Percentiles rank a stretch among this genome's conserved stretches.
These are phyloP conservation scores for Erebia ligea DNA, from an alignment of 2,888 invertebrate genomes.

Conservation along the genomic window DNA sequence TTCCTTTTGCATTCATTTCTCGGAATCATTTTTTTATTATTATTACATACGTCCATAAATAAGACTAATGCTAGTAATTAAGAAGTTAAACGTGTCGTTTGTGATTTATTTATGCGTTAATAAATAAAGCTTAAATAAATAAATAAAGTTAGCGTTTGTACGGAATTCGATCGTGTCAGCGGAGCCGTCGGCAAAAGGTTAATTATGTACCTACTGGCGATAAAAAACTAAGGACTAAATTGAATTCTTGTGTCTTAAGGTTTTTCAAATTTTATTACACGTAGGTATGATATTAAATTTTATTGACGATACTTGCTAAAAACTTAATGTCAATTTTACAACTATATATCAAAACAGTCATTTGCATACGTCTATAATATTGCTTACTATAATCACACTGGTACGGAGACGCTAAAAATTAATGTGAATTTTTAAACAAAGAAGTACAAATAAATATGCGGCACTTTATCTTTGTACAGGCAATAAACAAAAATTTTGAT, in stretches of 20 bases:
- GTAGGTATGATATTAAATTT: conserved; percentile 40
- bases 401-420: not conserved
- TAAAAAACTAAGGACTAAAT: conserved; percentile 45
- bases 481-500: conserved; percentile 4
- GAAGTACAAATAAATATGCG: conserved; percentile 13
- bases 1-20: conserved; percentile 25
- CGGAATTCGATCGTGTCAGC: conserved; percentile 33
- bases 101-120: conserved; percentile 40
- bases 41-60: conserved; percentile 37
- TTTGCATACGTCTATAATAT: conserved; percentile 32
- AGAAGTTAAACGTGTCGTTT: conserved; percentile 38
- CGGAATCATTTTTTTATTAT: conserved; percentile 26
- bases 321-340: conserved; percentile 44
- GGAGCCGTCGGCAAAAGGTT: conserved; percentile 42
- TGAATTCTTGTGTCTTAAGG: conserved; percentile 45
- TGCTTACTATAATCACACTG: too few species aligned
- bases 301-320: conserved; percentile 46
- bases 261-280: conserved; percentile 45
- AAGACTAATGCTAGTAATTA: conserved; percentile 41
- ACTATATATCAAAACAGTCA: conserved; percentile 41
- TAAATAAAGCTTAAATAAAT: conserved; percentile 41
- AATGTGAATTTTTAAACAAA: conserved; percentile 5
- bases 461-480: conserved; percentile 16
- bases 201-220: conserved; percentile 39
- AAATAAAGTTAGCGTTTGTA: conserved; percentile 32